A percentile compares a stretch with the other conserved stretches of the same genome.
phyloP scores from a whole-genome alignment of 2,888 invertebrate genomes.

The Nebria brevicollis region DNA sequence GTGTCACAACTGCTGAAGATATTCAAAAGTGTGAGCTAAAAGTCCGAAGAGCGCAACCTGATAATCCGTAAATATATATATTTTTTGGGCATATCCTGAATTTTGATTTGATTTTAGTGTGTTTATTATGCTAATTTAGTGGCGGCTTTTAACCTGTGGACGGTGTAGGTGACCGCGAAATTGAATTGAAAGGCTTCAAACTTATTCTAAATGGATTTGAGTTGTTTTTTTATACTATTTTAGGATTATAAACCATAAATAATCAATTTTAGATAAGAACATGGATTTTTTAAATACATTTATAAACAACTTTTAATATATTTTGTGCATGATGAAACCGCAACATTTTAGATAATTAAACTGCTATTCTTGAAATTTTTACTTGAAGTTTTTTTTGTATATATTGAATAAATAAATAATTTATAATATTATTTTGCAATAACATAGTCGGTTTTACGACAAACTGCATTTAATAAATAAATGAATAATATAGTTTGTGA shows the following conservation, averaged over 20 bases:
- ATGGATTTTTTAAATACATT: background rate
- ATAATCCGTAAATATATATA: constrained; percentile 82
- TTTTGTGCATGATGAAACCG: background rate
- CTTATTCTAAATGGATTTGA: background rate
- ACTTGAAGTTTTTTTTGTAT: background rate
- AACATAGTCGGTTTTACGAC: background rate
- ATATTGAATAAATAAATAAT: background rate
- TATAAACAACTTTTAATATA: background rate
- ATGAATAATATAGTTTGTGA: no score
- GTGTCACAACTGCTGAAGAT: constrained; percentile 89
- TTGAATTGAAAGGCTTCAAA: constrained; percentile 2
- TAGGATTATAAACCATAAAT: background rate
- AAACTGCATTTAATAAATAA: background rate
- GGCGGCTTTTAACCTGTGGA: background rate
- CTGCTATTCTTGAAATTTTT: background rate
- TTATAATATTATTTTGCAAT: background rate
- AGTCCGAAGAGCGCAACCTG: constrained; percentile 81
- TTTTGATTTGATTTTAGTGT: constrained; percentile 16
- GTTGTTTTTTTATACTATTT: background rate
- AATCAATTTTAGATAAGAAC: background rate
- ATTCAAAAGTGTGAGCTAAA: constrained; percentile 83
- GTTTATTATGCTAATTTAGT: constrained; percentile 10
- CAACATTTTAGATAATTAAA: background rate
- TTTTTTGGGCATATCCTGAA: constrained; percentile 28
- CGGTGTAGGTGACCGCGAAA: constrained; percentile 9